Evolutionary conservation across 2,888 invertebrate species (phyloP).

Genomic region (Scelioninae gen. 2): DNA sequence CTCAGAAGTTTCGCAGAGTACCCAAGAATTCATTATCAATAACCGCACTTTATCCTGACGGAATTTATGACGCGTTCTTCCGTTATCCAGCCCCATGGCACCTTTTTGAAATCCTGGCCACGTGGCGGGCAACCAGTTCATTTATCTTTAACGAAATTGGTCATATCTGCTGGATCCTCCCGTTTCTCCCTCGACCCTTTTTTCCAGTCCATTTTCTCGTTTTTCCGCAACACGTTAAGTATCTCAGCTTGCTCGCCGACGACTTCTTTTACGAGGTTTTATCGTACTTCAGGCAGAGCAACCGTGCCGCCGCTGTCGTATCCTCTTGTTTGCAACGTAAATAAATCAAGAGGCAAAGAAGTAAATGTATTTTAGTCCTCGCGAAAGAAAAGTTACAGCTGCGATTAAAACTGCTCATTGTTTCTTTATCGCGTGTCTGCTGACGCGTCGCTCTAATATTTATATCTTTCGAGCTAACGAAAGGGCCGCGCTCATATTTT

Average conservation of each 20-base stretch:
- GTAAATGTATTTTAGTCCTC: conserved; percentile 47
- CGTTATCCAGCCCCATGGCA: conserved; percentile 12
- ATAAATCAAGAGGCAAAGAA: conserved; percentile 59
- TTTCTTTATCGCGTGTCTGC: conserved; percentile 41
- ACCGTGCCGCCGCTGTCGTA: conserved; percentile 35
- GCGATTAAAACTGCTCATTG: conserved; percentile 56
- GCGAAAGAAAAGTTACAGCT: conserved; percentile 46
- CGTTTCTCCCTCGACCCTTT: conserved; percentile 39
- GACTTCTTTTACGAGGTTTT: conserved; percentile 62
- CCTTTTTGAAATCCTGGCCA: conserved; percentile 60
- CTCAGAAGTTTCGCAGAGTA: too few species aligned
- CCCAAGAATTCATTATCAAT: too few species aligned
- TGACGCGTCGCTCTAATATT: neutral
- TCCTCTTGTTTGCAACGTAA: conserved; percentile 58
- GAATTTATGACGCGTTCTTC: neutral
- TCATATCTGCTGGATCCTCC: conserved; percentile 45
- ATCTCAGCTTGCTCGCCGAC: conserved; percentile 56
- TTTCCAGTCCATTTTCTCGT: conserved; percentile 58
- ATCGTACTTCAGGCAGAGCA: conserved; percentile 54
- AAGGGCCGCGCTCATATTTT: conserved; percentile 3
- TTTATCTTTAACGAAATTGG: conserved; percentile 65
- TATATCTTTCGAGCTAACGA: conserved; percentile 3
- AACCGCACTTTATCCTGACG: neutral
- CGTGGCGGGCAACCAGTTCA: conserved; percentile 69
- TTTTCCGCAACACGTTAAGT: conserved; percentile 62